Percentiles rank a stretch among this genome's conserved stretches.
Evolutionary conservation across 2,888 invertebrate species (phyloP).

Genomic region (Yponomeuta evonymella): DNA sequence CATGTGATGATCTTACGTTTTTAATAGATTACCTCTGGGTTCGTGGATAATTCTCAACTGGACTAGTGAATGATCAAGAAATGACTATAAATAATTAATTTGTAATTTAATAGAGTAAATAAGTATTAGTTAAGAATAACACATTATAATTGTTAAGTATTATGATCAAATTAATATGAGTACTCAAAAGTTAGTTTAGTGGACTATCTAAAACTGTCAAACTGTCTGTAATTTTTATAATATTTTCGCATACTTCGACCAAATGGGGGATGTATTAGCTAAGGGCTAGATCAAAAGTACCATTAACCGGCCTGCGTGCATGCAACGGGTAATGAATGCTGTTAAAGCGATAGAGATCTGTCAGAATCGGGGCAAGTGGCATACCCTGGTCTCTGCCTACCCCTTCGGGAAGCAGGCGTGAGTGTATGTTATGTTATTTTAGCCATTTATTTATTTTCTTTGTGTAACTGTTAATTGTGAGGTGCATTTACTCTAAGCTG

Average conservation of each 20-base stretch:
- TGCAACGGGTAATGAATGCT: too few relatives aligned
- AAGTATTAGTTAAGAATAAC: too few relatives aligned
- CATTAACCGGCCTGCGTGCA: too few relatives aligned
- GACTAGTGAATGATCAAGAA: background rate
- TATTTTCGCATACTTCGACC: too few relatives aligned
- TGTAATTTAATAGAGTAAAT: background rate
- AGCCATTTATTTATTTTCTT: background rate
- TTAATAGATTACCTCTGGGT: background rate
- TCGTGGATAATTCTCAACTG: background rate
- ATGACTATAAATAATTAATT: background rate
- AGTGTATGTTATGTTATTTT: background rate
- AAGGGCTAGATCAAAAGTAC: too few relatives aligned
- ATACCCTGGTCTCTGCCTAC: too few relatives aligned
- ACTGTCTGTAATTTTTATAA: background rate
- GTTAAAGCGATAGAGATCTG: too few relatives aligned
- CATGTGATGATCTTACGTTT: background rate
- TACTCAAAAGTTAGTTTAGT: conserved; percentile 37
- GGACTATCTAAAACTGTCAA: background rate
- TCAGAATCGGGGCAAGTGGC: too few relatives aligned
- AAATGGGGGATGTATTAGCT: too few relatives aligned
- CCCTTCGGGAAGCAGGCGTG: too few relatives aligned
- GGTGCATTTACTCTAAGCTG: background rate
- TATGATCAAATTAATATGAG: conserved; percentile 56
- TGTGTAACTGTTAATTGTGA: background rate
- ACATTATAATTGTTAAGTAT: background rate